Percentiles rank a stretch among this genome's conserved stretches.
These are phyloP conservation scores for Aphidoletes aphidimyza DNA, from an alignment of 2,888 invertebrate genomes.

Conservation along the genomic window DNA sequence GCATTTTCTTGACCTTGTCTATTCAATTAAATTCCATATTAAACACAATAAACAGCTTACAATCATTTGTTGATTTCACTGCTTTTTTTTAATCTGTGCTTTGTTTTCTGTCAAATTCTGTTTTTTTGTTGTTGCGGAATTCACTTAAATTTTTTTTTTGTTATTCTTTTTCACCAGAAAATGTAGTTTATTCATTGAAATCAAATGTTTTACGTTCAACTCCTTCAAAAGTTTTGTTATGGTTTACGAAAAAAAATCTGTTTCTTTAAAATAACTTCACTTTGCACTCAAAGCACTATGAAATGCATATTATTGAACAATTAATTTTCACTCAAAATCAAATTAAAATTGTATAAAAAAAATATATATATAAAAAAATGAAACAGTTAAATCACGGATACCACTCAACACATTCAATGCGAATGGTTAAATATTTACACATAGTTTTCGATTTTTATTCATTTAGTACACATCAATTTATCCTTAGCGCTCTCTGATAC, in stretches of 20 bases:
- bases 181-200: no score
- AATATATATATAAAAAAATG: neutral
- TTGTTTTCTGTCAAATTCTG: no score
- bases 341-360: neutral
- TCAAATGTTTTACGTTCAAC: no score
- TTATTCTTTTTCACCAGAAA: neutral
- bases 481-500: constrained; percentile 13
- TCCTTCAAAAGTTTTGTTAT: no score
- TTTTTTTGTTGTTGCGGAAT: no score
- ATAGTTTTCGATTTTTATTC: neutral
- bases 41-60: no score
- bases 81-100: no score
- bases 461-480: neutral
- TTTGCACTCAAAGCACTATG: neutral
- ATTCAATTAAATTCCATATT: no score
- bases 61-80: no score
- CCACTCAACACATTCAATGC: neutral
- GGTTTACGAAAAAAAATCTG: no score
- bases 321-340: neutral
- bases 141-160: neutral
- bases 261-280: no score
- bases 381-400: neutral
- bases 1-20: no score
- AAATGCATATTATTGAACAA: neutral
- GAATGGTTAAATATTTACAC: neutral